A percentile compares a stretch with the other conserved stretches of the same genome.
These are phyloP conservation scores for Boulengeromyrus knoepffleri DNA, from an alignment of 2,113 vertebrate genomes.

Conservation along the genomic window DNA sequence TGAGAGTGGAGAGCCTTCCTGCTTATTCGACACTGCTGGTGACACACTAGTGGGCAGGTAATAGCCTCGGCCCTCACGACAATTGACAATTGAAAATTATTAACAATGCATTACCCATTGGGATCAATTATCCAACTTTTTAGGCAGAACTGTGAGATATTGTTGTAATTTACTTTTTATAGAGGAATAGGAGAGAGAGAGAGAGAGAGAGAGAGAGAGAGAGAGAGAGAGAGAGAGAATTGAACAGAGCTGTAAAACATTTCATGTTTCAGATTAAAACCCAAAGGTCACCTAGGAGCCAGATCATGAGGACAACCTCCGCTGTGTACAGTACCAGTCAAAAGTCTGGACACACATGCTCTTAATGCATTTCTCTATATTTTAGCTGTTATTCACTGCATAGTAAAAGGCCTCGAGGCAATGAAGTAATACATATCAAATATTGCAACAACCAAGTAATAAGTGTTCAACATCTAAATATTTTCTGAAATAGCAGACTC, in stretches of 20 bases:
- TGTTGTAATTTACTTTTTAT: background rate
- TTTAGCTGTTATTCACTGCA: background rate
- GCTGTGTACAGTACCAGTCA: background rate
- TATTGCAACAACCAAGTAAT: background rate
- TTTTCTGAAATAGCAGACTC: background rate
- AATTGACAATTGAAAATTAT: conserved; percentile 9
- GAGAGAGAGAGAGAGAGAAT: background rate
- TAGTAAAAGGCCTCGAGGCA: background rate
- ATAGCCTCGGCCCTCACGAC: background rate
- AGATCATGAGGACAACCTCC: background rate
- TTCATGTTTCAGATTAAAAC: background rate
- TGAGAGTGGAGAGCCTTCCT: background rate
- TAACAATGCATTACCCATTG: conserved; percentile 21
- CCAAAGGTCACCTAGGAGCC: background rate
- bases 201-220: background rate
- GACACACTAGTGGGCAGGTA: background rate
- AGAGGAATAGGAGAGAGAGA: background rate
- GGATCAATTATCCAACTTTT: conserved; percentile 21
- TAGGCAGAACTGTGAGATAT: background rate
- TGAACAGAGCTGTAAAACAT: background rate
- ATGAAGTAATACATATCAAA: background rate
- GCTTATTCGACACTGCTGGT: background rate
- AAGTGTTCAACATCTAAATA: background rate
- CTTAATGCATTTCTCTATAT: background rate
- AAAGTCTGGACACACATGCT: background rate